These are phyloP conservation scores for Osmerus mordax DNA, from an alignment of 2,113 vertebrate genomes.

Conservation along the genomic window DNA sequence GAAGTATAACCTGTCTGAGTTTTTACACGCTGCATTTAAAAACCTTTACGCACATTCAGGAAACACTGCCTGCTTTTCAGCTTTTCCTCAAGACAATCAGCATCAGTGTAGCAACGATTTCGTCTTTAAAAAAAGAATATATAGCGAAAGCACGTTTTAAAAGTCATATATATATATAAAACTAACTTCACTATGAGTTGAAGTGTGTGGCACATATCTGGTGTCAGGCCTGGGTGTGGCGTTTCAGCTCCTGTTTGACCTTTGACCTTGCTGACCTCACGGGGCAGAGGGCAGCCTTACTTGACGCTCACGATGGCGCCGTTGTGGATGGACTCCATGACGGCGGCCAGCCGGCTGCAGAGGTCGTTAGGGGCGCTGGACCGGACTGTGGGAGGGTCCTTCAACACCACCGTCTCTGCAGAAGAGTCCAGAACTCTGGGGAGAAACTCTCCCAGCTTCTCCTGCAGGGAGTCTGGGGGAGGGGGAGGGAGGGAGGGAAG, in stretches of 20 bases:
- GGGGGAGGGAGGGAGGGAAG: fast-evolving
- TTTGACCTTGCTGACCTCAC: neutral
- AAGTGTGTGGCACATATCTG: neutral
- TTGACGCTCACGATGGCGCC: conserved; percentile 80
- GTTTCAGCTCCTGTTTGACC: neutral
- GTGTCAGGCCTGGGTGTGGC: too few species aligned
- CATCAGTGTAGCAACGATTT: too few species aligned
- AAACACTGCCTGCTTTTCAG: too few species aligned
- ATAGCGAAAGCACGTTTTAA: too few species aligned
- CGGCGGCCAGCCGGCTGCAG: conserved; percentile 87
- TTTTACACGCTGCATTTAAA: too few species aligned
- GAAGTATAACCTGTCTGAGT: too few species aligned
- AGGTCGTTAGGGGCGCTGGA: conserved; percentile 88
- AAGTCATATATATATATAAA: too few species aligned
- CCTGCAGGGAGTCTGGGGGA: conserved; percentile 79
- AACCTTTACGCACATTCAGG: too few species aligned
- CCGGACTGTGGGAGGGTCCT: conserved; percentile 90
- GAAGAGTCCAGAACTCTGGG: conserved; percentile 93
- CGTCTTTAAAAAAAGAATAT: too few species aligned
- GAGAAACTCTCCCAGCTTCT: conserved; percentile 86
- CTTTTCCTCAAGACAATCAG: too few species aligned
- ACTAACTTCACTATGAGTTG: too few species aligned
- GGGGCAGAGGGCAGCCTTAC: conserved; percentile 49
- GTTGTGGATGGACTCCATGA: conserved; percentile 92
- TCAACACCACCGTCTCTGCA: conserved; percentile 78